Conservation (phyloP, 2,113 vertebrate genomes). For the Sprattus sprattus region DNA sequence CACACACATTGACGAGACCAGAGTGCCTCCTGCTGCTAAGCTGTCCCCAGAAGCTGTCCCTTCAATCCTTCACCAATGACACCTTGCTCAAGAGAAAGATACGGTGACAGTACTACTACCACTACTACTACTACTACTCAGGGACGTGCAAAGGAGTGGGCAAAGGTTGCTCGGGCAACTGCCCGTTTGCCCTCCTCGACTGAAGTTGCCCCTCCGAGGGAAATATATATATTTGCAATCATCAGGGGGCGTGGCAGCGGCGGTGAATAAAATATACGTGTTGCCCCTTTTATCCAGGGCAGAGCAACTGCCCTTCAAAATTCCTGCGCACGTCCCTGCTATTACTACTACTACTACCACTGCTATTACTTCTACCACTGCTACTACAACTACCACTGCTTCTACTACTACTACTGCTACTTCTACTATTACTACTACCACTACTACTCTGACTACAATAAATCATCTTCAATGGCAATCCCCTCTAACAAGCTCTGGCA, state of each 20-base stretch:
- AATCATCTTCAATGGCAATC: neutral
- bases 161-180: too few species aligned
- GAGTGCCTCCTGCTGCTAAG: slow-evolving; percentile 33
- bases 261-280: too few species aligned
- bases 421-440: neutral
- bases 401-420: neutral
- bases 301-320: too few species aligned
- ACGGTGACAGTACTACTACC: neutral
- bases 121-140: neutral
- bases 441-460: neutral
- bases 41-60: slow-evolving; percentile 30
- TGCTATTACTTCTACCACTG: neutral
- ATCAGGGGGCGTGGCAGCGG: too few species aligned
- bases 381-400: neutral
- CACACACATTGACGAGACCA: slow-evolving; percentile 19
- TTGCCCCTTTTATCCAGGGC: too few species aligned
- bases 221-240: too few species aligned
- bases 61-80: neutral
- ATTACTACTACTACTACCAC: neutral
- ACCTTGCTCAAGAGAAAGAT: neutral
- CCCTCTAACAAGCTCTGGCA: neutral
- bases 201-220: too few species aligned
- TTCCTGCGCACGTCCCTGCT: too few species aligned
- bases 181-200: too few species aligned
- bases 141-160: too few species aligned